phyloP scores from a whole-genome alignment of 2,113 vertebrate species.

The Chaenogobius annularis region DNA sequence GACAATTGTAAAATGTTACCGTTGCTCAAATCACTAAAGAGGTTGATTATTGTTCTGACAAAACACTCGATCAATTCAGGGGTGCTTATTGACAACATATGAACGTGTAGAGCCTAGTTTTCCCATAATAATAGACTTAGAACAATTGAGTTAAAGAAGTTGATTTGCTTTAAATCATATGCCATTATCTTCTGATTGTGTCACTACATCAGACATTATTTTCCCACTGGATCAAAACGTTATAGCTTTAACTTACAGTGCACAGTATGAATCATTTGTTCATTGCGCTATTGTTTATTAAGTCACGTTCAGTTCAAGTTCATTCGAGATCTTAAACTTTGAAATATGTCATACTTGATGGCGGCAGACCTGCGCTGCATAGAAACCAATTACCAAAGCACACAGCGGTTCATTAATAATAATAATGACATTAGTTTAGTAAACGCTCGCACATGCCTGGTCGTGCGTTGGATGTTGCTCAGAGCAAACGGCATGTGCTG shows the following conservation, averaged over 20 bases:
- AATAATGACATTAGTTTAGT: constrained; percentile 46
- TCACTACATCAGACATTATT: background rate
- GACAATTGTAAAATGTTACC: no score
- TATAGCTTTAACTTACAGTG: background rate
- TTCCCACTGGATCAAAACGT: background rate
- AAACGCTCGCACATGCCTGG: constrained; percentile 47
- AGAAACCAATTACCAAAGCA: constrained; percentile 54
- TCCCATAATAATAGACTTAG: no score
- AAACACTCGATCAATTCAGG: no score
- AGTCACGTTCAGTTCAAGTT: background rate
- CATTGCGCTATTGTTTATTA: background rate
- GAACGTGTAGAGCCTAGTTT: no score
- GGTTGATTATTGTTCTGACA: no score
- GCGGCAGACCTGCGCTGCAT: constrained; percentile 42
- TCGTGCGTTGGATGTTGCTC: constrained; percentile 49
- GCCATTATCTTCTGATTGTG: no score
- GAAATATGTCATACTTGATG: constrained; percentile 65
- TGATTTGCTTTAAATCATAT: no score
- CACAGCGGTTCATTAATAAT: constrained; percentile 63
- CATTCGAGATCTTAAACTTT: constrained; percentile 43
- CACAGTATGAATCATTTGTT: background rate
- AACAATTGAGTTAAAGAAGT: no score
- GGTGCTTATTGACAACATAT: no score
- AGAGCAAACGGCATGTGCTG: constrained; percentile 34
- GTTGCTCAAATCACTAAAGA: no score